Percentiles rank a stretch among this genome's conserved stretches.
Conservation (phyloP, 2,113 vertebrate genomes). For the Dasyurus viverrinus region DNA sequence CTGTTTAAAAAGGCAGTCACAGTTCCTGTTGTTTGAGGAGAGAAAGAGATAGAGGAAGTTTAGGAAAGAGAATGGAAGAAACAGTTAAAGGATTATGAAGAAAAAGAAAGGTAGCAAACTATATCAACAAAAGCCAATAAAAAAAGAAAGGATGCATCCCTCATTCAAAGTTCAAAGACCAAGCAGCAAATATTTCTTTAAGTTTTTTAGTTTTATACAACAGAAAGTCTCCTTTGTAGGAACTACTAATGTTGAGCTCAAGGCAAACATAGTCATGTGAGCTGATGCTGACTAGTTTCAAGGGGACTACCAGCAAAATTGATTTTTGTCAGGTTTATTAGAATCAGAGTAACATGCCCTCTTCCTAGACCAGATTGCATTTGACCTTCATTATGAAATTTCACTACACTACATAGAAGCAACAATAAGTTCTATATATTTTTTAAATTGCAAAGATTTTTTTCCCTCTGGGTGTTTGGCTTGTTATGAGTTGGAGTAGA, state of each 20-base stretch:
- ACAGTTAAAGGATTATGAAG: neutral
- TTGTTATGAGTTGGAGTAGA: neutral
- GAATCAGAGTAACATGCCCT: constrained; percentile 81
- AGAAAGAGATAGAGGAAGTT: neutral
- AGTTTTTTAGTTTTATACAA: constrained; percentile 49
- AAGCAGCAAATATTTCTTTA: constrained; percentile 16
- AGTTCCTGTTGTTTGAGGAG: neutral
- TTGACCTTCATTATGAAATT: constrained; percentile 85
- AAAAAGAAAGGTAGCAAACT: neutral
- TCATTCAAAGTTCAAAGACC: constrained; percentile 53
- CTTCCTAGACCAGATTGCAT: constrained; percentile 82
- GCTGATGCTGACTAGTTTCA: constrained; percentile 77
- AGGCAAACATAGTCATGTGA: constrained; percentile 76
- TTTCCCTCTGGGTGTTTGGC: constrained; percentile 9
- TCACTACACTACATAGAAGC: constrained; percentile 84
- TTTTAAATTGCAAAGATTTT: constrained; percentile 75
- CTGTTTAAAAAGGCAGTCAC: neutral
- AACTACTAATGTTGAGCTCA: constrained; percentile 78
- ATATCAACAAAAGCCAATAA: neutral
- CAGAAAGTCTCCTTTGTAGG: constrained; percentile 62
- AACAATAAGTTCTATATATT: constrained; percentile 79
- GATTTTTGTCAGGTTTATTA: constrained; percentile 86
- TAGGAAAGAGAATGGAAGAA: constrained; percentile 7
- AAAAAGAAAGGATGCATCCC: constrained; percentile 31
- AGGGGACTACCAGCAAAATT: constrained; percentile 83